Evolutionary conservation across 53 echinoderm and acorn worm genomes (phyloP).

Genomic region (Arbacia lixula): DNA sequence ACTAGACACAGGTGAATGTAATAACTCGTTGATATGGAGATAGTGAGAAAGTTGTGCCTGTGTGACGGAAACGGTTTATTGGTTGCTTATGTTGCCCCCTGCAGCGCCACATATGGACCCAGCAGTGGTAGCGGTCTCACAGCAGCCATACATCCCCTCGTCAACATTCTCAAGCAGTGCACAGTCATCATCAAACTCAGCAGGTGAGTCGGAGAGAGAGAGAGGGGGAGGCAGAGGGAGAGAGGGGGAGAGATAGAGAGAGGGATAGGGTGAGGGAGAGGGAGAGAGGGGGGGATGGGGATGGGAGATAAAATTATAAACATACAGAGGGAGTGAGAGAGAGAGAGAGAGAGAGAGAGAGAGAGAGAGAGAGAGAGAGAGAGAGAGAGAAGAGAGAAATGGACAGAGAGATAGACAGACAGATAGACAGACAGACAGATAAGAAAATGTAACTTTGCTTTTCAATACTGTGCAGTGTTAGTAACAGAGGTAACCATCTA

Average conservation of each 20-base stretch:
- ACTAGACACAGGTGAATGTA: too few species aligned
- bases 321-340: too few species aligned
- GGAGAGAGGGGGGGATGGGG: neutral
- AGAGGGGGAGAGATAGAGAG: neutral
- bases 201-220: constrained; percentile 28
- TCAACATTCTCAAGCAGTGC: constrained; percentile 51
- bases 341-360: neutral
- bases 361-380: neutral
- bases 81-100: neutral
- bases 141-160: constrained; percentile 52
- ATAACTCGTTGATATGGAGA: too few species aligned
- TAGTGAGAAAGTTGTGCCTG: too few species aligned
- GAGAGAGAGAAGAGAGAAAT: neutral
- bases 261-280: neutral
- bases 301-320: neutral
- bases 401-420: too few species aligned
- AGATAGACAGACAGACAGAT: too few species aligned
- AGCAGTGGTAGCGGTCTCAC: constrained; percentile 88
- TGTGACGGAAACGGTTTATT: too few species aligned
- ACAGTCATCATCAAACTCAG: constrained; percentile 52
- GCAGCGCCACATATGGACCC: constrained; percentile 96
- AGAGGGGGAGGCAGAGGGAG: neutral
- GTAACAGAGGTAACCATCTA: too few species aligned
- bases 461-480: too few species aligned
- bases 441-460: too few species aligned